These are phyloP conservation scores for Aphelinus atriplicis DNA, from an alignment of 1,140 invertebrate species.

Conservation along the genomic window DNA sequence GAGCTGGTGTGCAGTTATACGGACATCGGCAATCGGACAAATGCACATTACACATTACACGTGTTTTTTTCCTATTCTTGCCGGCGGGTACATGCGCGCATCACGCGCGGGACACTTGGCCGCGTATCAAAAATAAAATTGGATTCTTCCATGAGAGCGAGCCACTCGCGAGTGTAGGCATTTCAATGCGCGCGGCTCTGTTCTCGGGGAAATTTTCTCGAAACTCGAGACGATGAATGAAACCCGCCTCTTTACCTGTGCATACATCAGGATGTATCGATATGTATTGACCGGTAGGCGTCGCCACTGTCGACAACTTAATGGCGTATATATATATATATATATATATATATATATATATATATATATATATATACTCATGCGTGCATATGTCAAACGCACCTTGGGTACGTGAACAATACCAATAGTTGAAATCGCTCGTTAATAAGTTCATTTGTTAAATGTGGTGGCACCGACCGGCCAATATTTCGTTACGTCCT, in stretches of 20 bases:
- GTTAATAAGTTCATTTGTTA: too few relatives aligned
- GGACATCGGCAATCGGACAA: neutral
- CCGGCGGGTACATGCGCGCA: neutral
- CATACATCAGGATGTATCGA: neutral
- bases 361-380: too few relatives aligned
- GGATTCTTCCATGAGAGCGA: neutral
- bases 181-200: neutral
- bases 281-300: too few relatives aligned
- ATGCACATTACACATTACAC: neutral
- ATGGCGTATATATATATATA: too few relatives aligned
- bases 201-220: neutral
- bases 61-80: neutral
- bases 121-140: constrained; percentile 28
- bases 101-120: constrained; percentile 10
- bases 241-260: neutral
- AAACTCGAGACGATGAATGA: neutral
- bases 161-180: neutral
- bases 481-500: too few relatives aligned
- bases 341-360: too few relatives aligned
- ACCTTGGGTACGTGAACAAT: too few relatives aligned
- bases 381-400: too few relatives aligned
- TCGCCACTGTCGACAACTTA: too few relatives aligned
- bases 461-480: too few relatives aligned
- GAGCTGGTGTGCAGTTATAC: too few relatives aligned
- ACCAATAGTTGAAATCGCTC: too few relatives aligned